A percentile compares a stretch with the other conserved stretches of the same genome.
phyloP scores from a whole-genome alignment of 2,888 invertebrate species.

The Apamea epomidion region DNA sequence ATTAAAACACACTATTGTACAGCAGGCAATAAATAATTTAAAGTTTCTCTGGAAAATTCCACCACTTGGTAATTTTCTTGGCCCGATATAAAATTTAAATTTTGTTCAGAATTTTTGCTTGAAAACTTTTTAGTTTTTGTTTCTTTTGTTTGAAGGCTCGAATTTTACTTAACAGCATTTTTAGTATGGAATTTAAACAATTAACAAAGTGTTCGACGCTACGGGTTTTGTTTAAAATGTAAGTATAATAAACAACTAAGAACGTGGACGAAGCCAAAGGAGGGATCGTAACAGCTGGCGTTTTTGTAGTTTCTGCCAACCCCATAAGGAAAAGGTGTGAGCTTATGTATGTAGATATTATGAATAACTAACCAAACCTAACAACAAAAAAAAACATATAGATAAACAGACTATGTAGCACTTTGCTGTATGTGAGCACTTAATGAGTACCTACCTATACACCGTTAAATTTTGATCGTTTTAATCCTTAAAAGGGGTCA shows the following conservation, averaged over 20 bases:
- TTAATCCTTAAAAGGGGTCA: too few relatives aligned
- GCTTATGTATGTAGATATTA: not conserved
- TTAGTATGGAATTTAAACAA: constrained; percentile 22
- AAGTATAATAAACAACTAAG: not conserved
- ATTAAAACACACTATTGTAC: not conserved
- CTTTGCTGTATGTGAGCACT: too few relatives aligned
- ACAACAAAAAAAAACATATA: not conserved
- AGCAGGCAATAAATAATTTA: constrained; percentile 2
- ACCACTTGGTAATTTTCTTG: constrained; percentile 2
- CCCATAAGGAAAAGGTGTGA: not conserved
- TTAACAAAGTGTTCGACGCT: not conserved
- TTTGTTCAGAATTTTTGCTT: constrained; percentile 18
- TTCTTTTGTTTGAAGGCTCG: constrained; percentile 36
- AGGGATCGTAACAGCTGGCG: not conserved
- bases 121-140: constrained; percentile 22
- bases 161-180: constrained; percentile 37
- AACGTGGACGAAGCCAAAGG: not conserved
- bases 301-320: not conserved
- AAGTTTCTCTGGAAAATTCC: constrained; percentile 7
- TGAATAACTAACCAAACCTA: not conserved
- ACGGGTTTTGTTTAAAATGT: not conserved
- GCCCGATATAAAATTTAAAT: constrained; percentile 26
- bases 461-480: too few relatives aligned
- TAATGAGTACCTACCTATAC: too few relatives aligned
- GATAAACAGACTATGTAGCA: too few relatives aligned